Evolutionary conservation across 1,140 invertebrate genomes (phyloP), one percentile per base, ranked within the genome.

Genomic region (Rhizoglyphus robini): DNA sequence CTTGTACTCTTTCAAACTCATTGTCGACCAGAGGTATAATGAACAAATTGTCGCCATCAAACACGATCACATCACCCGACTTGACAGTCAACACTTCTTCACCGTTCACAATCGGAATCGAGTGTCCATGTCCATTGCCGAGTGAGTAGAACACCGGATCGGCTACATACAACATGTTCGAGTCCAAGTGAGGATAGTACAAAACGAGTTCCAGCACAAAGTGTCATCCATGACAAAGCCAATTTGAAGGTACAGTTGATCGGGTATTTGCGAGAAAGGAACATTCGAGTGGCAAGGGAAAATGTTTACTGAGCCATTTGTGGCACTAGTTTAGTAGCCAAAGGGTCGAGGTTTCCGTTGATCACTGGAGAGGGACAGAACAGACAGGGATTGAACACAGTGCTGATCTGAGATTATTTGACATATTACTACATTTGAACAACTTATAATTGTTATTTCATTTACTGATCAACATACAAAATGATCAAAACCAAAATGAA

Each of bases 201-300:
- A 90, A 88, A 66, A 90, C 86, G 51, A 96, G 79, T 75, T 96
- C 88, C 65, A 84, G 80, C 36, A 96, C 90, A 87, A 82, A 0
- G 97, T 94, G 75, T 89, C 88, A 72, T 98, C 95, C 94, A 98
- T 97, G 4, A 90, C 81, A 76, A 98, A 96, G 18, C 88, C 91
- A 65, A 96, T 83, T 70, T 79, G 75, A 1, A 80, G 68, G 25
- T 69, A 71, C 23, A 79, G 70, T 60, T 72, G 72, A 58, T 72
- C 74, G n/a, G 71, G 65, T 29, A 61, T 66, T 15, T 15, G 31
- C 23, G 18, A 15, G 36, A 20, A n/a, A 32, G 15, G 51, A n/a
- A n/a, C n/a, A 65, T 15, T 30, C 30, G 49, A 36, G 20, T 63
- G 54, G 23, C n/a, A n/a, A 30, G 54, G 29, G 13, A 63, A 8